Conservation (phyloP, 1,140 invertebrate species). For the Trachelipus rathkii region DNA sequence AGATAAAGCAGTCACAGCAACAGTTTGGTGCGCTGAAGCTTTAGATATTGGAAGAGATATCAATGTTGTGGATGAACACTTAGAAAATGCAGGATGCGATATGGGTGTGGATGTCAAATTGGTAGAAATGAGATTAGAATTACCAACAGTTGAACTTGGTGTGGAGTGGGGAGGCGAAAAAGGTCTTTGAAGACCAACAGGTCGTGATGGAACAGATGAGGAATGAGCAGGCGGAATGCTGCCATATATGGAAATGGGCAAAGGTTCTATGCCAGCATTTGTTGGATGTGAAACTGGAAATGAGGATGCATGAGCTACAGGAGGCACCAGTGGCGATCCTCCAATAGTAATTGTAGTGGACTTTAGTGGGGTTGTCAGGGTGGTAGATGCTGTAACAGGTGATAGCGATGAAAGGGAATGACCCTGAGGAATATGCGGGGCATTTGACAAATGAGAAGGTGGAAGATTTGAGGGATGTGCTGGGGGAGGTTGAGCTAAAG, state of each 20-base stretch:
- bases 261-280: not conserved
- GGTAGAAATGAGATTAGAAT: not conserved
- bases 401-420: no score
- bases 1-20: no score
- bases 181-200: not conserved
- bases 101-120: not conserved
- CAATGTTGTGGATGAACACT: not conserved
- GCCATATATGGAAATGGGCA: not conserved
- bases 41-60: not conserved
- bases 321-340: not conserved
- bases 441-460: not conserved
- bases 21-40: no score
- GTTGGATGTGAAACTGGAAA: not conserved
- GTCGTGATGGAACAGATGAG: not conserved
- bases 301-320: not conserved
- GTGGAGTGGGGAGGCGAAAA: not conserved
- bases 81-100: not conserved
- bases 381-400: not conserved
- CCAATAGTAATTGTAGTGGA: no score
- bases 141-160: not conserved
- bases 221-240: not conserved
- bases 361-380: no score
- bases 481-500: not conserved
- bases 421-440: not conserved
- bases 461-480: not conserved